Evolutionary conservation across 2,113 vertebrate species (phyloP).

Genomic region (Emberiza fucata): DNA sequence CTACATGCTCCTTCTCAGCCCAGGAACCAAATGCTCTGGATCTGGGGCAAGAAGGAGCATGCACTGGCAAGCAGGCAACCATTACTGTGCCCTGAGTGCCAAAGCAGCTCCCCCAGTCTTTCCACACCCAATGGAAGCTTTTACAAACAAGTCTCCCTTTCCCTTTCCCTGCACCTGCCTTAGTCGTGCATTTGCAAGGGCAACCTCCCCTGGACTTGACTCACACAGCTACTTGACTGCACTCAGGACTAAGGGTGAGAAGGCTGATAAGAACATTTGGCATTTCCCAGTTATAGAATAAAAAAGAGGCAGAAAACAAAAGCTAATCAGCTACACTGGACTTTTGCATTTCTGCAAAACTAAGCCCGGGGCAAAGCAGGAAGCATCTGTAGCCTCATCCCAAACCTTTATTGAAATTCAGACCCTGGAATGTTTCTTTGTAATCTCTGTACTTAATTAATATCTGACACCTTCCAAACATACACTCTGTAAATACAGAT

Average conservation of each 20-base stretch:
- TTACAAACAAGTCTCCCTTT: background rate
- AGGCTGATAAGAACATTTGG: background rate
- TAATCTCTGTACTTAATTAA: background rate
- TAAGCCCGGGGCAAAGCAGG: background rate
- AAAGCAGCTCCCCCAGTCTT: background rate
- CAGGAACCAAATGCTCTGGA: background rate
- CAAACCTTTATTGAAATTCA: background rate
- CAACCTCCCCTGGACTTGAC: background rate
- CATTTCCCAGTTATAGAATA: background rate
- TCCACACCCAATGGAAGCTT: background rate
- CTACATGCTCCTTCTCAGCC: background rate
- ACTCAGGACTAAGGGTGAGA: background rate
- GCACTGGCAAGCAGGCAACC: background rate
- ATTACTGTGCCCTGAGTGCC: background rate
- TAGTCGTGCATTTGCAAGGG: background rate
- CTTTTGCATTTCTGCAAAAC: background rate
- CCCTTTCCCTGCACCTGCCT: background rate
- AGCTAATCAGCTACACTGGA: background rate
- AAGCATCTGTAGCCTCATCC: background rate
- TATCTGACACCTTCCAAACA: background rate
- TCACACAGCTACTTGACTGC: background rate
- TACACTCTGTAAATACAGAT: background rate
- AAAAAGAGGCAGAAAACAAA: background rate
- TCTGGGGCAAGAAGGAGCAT: background rate
- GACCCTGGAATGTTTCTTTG: background rate